These are phyloP conservation scores for Antechinus flavipes DNA, from an alignment of 2,113 vertebrate genomes.

Conservation along the genomic window DNA sequence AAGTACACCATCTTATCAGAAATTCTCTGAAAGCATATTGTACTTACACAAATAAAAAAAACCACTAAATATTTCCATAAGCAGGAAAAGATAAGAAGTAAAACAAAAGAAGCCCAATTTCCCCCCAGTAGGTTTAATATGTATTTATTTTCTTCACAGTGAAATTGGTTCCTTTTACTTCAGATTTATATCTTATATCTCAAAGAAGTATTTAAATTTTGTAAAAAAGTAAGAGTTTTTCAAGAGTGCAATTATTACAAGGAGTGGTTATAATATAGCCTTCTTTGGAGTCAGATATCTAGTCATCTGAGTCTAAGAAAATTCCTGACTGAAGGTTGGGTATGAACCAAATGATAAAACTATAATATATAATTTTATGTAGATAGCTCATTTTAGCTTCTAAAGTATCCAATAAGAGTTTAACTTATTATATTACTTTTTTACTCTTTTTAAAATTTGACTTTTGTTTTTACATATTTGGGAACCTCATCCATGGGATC, in stretches of 20 bases:
- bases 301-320: conserved; percentile 16
- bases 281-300: not conserved
- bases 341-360: not conserved
- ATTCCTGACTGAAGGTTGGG: not conserved
- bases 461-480: not conserved
- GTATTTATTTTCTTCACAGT: not conserved
- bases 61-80: not conserved
- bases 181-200: not conserved
- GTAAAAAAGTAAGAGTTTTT: not conserved
- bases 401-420: not conserved
- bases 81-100: not conserved
- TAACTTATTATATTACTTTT: not conserved
- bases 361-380: not conserved
- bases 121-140: not conserved
- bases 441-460: not conserved
- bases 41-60: not conserved
- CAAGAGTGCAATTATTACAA: not conserved
- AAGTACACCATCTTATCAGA: not conserved
- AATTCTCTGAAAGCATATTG: not conserved
- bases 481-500: not conserved
- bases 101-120: not conserved
- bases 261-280: not conserved
- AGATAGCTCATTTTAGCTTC: not conserved
- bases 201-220: not conserved
- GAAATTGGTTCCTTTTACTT: not conserved